phyloP scores from a whole-genome alignment of 1,140 invertebrate species.

The Solenopsis fugax region DNA sequence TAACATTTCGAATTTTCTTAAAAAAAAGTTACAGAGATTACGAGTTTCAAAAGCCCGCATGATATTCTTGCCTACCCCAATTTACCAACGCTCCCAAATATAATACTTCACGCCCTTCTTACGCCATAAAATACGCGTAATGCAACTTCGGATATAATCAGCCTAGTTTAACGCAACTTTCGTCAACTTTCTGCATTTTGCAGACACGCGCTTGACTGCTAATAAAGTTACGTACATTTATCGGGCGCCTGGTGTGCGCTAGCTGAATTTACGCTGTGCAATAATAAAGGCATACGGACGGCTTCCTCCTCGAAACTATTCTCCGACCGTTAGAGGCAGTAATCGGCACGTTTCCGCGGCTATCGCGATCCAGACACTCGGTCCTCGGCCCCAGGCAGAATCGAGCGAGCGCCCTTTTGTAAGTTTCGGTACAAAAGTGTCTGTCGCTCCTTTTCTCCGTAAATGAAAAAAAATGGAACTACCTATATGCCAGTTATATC shows the following conservation, averaged over 20 bases:
- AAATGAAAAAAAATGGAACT: slow-evolving; percentile 56
- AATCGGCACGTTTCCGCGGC: slow-evolving; percentile 59
- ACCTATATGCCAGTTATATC: slow-evolving; percentile 28
- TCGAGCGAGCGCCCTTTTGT: slow-evolving; percentile 66
- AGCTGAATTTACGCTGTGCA: background rate
- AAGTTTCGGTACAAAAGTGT: slow-evolving; percentile 69
- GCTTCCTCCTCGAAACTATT: slow-evolving; percentile 1
- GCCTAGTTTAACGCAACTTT: slow-evolving; percentile 42
- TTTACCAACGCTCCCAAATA: background rate
- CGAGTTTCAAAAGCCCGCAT: background rate
- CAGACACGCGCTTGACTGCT: slow-evolving; percentile 36
- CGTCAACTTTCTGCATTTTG: slow-evolving; percentile 24
- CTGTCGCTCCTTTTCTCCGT: slow-evolving; percentile 57
- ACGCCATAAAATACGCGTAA: slow-evolving; percentile 37
- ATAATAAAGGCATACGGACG: background rate
- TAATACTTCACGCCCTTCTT: background rate
- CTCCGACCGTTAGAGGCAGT: slow-evolving; percentile 16
- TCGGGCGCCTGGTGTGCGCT: slow-evolving; percentile 24
- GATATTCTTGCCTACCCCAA: background rate
- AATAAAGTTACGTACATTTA: slow-evolving; percentile 53
- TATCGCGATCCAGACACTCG: slow-evolving; percentile 33
- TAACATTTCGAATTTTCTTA: background rate
- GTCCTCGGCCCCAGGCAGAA: background rate
- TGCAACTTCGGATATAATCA: slow-evolving; percentile 44
- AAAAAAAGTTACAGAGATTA: background rate